Evolutionary conservation across 35 echinoderm and acorn worm genomes (phyloP).

Genomic region (Stichopus chloronotus): DNA sequence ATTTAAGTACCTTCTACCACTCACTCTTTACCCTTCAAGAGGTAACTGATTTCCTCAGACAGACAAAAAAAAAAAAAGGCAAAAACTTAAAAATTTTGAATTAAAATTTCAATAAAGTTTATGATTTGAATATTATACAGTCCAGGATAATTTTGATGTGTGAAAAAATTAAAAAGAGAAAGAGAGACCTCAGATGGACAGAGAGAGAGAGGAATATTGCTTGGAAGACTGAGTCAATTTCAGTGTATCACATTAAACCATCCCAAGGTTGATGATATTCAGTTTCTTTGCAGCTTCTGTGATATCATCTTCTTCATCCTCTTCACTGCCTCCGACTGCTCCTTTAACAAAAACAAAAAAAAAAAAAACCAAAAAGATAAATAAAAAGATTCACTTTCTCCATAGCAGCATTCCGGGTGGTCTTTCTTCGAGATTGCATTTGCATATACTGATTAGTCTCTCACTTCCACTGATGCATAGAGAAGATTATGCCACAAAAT

Average conservation of each 20-base stretch:
- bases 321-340: constrained; percentile 5
- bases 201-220: not conserved
- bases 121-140: too few relatives aligned
- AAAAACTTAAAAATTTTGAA: too few relatives aligned
- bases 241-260: not conserved
- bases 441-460: too few relatives aligned
- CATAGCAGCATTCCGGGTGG: too few relatives aligned
- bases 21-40: too few relatives aligned
- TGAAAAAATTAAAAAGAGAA: not conserved
- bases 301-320: constrained; percentile 37
- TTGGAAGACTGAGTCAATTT: not conserved
- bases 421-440: too few relatives aligned
- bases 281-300: constrained; percentile 28
- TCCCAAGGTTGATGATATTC: constrained; percentile 37
- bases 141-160: too few relatives aligned
- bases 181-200: not conserved
- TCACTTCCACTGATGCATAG: too few relatives aligned
- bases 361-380: not conserved
- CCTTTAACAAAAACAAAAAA: not conserved
- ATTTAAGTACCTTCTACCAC: too few relatives aligned
- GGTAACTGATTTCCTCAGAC: not conserved
- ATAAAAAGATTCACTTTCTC: not conserved
- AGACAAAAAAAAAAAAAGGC: not conserved
- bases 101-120: too few relatives aligned
- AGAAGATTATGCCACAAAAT: too few relatives aligned